phyloP scores from a whole-genome alignment of 2,797 vertebrate species.

The Sebastes taczanowskii region DNA sequence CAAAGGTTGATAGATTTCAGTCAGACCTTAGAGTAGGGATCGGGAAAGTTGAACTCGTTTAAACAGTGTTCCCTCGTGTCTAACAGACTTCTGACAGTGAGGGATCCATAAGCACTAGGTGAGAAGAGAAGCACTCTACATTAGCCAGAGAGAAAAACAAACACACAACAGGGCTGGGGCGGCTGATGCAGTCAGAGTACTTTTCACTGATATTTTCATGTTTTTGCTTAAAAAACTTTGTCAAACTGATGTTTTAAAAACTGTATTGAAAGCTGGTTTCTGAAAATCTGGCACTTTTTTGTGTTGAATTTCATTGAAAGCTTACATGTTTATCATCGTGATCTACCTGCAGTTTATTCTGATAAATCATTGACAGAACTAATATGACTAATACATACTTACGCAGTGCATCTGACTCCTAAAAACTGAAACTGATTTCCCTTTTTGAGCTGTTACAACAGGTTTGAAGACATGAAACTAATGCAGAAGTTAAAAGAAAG shows the following conservation, averaged over 20 bases:
- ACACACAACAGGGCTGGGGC: slow-evolving; percentile 20
- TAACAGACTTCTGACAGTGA: slow-evolving; percentile 97
- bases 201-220: not conserved
- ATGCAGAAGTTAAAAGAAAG: slow-evolving; percentile 35
- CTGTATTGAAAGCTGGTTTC: not conserved
- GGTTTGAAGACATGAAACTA: slow-evolving; percentile 44
- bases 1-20: slow-evolving; percentile 26
- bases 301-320: not conserved
- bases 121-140: slow-evolving; percentile 72
- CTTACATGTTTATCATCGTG: not conserved
- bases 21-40: slow-evolving; percentile 97
- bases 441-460: slow-evolving; percentile 13
- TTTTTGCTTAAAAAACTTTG: not conserved
- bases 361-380: not conserved
- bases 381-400: not conserved
- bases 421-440: not conserved
- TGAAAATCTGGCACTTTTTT: not conserved
- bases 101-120: slow-evolving; percentile 94
- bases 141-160: slow-evolving; percentile 70
- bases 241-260: not conserved
- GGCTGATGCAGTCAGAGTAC: not conserved
- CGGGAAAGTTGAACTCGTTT: slow-evolving; percentile 99
- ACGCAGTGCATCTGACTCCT: not conserved
- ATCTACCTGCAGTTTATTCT: not conserved
- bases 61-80: slow-evolving; percentile 98